phyloP scores from a whole-genome alignment of 1,140 invertebrate genomes.

The Ceratosolen solmsi region DNA sequence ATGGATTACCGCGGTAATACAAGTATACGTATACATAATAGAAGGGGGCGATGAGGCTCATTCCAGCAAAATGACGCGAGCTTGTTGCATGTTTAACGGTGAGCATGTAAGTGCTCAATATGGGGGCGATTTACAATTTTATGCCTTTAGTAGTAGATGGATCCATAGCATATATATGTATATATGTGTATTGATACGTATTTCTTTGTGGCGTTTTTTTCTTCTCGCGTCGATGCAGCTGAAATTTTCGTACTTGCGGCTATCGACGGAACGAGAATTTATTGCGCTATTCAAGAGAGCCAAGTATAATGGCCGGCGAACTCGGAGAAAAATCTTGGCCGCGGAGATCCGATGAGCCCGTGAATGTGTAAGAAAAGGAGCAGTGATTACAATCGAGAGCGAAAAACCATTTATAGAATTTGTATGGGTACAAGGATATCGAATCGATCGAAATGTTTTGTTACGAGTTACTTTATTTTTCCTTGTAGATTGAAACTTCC shows the following conservation, averaged over 20 bases:
- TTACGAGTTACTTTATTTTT: slow-evolving; percentile 38
- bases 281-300: slow-evolving; percentile 40
- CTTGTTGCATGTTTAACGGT: slow-evolving; percentile 13
- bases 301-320: slow-evolving; percentile 28
- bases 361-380: slow-evolving; percentile 24
- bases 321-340: slow-evolving; percentile 1
- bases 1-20: slow-evolving; percentile 42
- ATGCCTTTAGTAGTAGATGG: neutral
- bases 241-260: slow-evolving; percentile 27
- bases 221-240: slow-evolving; percentile 14
- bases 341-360: slow-evolving; percentile 4
- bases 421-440: slow-evolving; percentile 33
- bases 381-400: slow-evolving; percentile 31
- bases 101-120: slow-evolving; percentile 4
- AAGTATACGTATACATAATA: slow-evolving; percentile 17
- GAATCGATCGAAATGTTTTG: slow-evolving; percentile 23
- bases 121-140: neutral
- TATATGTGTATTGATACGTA: neutral
- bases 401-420: slow-evolving; percentile 47
- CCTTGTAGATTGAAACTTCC: slow-evolving; percentile 29
- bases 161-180: neutral
- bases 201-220: slow-evolving; percentile 1
- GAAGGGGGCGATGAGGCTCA: slow-evolving; percentile 1
- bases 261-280: slow-evolving; percentile 44
- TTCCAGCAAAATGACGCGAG: slow-evolving; percentile 17